Base-by-base conservation (phyloP, 2,797 vertebrate species). In the Trachops cirrhosus region DNA sequence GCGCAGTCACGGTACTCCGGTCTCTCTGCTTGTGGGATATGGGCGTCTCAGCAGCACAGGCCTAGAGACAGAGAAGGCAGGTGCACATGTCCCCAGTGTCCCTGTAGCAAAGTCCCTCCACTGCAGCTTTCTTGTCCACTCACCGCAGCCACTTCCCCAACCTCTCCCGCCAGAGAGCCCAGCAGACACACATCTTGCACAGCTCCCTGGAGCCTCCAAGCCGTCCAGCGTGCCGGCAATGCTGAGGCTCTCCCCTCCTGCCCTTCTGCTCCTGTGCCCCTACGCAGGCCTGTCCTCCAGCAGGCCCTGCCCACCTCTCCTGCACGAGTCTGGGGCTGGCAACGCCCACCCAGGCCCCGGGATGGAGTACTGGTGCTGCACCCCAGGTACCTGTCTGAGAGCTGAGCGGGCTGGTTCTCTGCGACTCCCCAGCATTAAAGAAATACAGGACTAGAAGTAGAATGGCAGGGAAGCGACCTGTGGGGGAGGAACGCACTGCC, bases 41-140 rank as follows among this genome's bases (percentile, higher is more conserved):
- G 11, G 46, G 46, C 5, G 9, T 22, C 24, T 71, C 26, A 16
- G n/a, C n/a, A 50, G 68, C 50, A 37, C 44, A 19, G 67, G n/a
- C 24, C 39, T 9, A 24, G 62, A 50, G 75, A 41, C 4, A 3
- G n/a, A 29, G 32, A 29, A 24, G 57, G 24, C 0, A 1, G 41
- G 16, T 34, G 4, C 16, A 22, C 32, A 6, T 3, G 2, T 12
- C 52, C 67, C 6, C 0, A 3, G 79, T 2, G 2, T 3, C 54
- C 34, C 34, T 12, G 15, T 15, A 26, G 71, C 68, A 6, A 14
- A 2, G 44, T 10, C 54, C 78, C 78, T 64, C 79, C 48, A 15
- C 59, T 8, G 8, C 1, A 1, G 48, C 71, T 8, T 18, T 24
- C 19, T 18, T 11, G 39, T 15, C 50, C 26, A 24, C 71, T 68